These are phyloP conservation scores for Myotis lucifugus DNA, from an alignment of 2,113 vertebrate genomes.

Conservation along the genomic window DNA sequence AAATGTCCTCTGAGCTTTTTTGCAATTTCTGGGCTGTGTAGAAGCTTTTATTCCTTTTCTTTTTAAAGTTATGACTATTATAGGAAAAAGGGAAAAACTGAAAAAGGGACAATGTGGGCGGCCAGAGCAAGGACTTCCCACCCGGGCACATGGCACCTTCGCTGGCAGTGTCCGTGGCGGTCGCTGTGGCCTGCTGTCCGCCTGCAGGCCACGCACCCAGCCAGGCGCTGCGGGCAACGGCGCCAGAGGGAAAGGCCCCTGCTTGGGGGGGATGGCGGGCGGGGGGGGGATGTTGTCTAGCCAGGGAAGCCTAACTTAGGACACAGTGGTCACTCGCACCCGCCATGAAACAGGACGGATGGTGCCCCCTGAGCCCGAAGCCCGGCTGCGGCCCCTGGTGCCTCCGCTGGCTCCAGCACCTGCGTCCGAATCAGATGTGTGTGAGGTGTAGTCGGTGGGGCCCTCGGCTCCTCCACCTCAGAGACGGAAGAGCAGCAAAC, in stretches of 20 bases:
- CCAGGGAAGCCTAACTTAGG: too few species aligned
- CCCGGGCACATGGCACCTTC: fast-evolving
- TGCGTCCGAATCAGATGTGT: neutral
- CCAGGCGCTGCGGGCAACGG: too few species aligned
- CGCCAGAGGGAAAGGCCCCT: too few species aligned
- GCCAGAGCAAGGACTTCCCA: neutral
- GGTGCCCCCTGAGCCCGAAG: fast-evolving
- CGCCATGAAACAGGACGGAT: fast-evolving
- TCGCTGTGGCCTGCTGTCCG: too few species aligned
- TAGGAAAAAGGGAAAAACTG: neutral
- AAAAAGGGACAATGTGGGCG: neutral
- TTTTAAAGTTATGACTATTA: neutral
- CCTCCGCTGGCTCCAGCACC: fast-evolving
- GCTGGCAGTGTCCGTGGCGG: fast-evolving
- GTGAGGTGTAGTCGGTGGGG: neutral
- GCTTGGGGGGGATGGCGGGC: too few species aligned
- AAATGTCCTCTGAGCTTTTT: neutral
- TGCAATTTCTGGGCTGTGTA: neutral
- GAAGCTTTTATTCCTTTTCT: neutral
- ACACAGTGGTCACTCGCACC: fast-evolving
- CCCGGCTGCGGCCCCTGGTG: fast-evolving
- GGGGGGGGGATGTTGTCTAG: too few species aligned
- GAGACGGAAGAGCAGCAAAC: neutral
- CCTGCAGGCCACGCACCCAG: too few species aligned
- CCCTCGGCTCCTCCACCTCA: neutral